Percentiles rank a stretch among this genome's conserved stretches.
phyloP scores from a whole-genome alignment of 2,113 vertebrate genomes.

The Mionectes macconnelli region DNA sequence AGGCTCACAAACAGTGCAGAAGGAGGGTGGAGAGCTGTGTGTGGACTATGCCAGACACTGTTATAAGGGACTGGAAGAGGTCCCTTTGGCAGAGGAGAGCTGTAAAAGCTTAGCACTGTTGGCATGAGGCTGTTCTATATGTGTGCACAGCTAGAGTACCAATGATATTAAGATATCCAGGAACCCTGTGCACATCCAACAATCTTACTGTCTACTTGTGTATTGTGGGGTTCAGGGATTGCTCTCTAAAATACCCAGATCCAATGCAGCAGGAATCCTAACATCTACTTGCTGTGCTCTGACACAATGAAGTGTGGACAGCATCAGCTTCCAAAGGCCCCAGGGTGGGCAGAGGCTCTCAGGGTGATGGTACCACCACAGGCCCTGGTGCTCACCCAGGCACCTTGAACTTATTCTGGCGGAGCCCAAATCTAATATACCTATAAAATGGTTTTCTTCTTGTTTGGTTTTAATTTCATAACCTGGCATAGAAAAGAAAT shows the following conservation, averaged over 20 bases:
- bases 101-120: background rate
- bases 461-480: background rate
- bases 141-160: background rate
- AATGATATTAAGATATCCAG: background rate
- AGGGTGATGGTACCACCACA: background rate
- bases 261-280: background rate
- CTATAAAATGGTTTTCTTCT: background rate
- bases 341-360: background rate
- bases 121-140: background rate
- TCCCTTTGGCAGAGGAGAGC: background rate
- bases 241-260: background rate
- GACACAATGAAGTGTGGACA: background rate
- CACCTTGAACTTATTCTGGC: background rate
- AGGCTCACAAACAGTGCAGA: background rate
- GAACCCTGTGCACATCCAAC: background rate
- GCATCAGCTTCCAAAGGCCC: background rate
- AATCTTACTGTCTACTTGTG: background rate
- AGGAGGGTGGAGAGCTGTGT: background rate
- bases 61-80: background rate
- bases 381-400: background rate
- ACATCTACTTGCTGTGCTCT: background rate
- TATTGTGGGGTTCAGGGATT: too few species aligned
- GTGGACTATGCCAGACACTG: background rate
- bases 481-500: background rate
- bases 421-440: accelerated